Conservation (phyloP, 2,797 vertebrate genomes). For the Odontamblyopus rebecca region DNA sequence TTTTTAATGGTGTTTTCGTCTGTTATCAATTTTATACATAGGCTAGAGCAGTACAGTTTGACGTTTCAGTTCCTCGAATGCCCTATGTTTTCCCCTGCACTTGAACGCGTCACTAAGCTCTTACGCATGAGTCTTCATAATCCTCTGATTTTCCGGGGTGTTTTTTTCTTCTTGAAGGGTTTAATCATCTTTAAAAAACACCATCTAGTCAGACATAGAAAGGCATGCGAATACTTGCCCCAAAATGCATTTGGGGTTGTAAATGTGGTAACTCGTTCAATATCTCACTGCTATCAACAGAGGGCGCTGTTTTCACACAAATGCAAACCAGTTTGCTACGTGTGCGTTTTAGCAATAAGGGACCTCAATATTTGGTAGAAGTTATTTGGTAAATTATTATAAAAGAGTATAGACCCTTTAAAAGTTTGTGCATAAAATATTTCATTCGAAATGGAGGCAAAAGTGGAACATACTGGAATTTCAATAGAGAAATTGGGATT, state of each 20-base stretch:
- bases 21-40: neutral
- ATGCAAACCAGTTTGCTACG: neutral
- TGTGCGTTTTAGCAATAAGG: neutral
- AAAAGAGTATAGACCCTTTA: neutral
- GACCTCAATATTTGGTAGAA: neutral
- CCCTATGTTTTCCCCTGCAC: neutral
- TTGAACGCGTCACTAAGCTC: constrained; percentile 13
- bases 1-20: too few species aligned
- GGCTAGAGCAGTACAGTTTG: neutral
- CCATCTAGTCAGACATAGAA: neutral
- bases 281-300: neutral
- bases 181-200: too few species aligned
- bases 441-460: too few species aligned
- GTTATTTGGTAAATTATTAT: neutral
- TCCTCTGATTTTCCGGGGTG: constrained; percentile 1
- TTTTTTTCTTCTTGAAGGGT: too few species aligned
- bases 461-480: too few species aligned
- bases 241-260: neutral
- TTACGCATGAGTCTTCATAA: constrained; percentile 22
- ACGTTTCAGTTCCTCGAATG: neutral
- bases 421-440: too few species aligned
- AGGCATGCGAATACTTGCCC: too few species aligned
- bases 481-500: too few species aligned
- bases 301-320: neutral
- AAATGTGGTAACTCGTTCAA: neutral